Base-by-base conservation (phyloP, 2,888 invertebrate species). In the Chrysina gloriosa region DNA sequence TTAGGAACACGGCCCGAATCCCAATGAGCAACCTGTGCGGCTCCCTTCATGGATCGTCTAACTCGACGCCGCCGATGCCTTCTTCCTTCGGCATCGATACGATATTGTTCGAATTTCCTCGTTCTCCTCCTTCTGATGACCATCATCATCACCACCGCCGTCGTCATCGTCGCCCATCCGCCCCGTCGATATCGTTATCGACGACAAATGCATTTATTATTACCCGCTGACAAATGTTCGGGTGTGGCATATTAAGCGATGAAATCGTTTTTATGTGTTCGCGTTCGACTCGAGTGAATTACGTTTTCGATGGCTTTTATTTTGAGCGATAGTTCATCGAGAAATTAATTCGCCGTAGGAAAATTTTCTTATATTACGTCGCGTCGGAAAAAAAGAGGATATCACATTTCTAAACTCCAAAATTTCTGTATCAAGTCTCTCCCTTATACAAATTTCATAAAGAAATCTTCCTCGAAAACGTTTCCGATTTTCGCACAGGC, bases 1-100 rank as follows among this genome's bases (percentile, higher is more conserved):
- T 78, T 77, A 72, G 75, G 74, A 75, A 77, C 81, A 77, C 75
- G 81, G 77, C 76, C 77, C 72, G 83, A 81, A 82, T 83, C 76
- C 74, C 76, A 82, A 82, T 81, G 77, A 80, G 81, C 79, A 74
- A 76, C 77, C 77, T 77, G 76, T 76, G 76, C 74, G 70, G 71
- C 70, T 73, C 75, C 73, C 75, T 75, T 74, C 74, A 76, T 76
- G 77, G 75, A 73, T 76, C 74, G 73, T 74, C 76, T 72, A 63
- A 42, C 47, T 45, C 45, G 47, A 29, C 45, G 29, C 34, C 29
- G 14, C 11, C 27, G 45, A 25, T 27, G 9, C 23, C 19, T 6
- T n/a, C 45, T 19, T 16, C 45, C 21, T 45, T 45, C 73, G 72
- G 70, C 70, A 73, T 74, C 72, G 74, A 74, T 74, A 72, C 72